Evolutionary conservation across 2,113 vertebrate species (phyloP).

Genomic region (Sebastes schlegelii): DNA sequence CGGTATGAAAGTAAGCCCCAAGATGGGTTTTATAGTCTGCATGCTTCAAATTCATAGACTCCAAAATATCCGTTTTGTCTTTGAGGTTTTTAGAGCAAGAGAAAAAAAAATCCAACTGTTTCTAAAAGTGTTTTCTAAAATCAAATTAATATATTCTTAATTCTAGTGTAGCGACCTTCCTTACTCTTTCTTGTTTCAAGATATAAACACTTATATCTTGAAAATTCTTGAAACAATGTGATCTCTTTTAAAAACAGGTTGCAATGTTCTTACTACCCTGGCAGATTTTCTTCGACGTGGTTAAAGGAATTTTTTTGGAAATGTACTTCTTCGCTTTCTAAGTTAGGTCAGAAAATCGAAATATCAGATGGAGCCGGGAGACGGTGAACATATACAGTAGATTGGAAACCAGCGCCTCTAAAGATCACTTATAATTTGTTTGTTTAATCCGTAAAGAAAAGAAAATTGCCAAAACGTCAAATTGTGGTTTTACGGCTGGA

Average conservation of each 20-base stretch:
- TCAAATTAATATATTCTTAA: neutral
- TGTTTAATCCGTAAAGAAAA: neutral
- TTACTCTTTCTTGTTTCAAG: neutral
- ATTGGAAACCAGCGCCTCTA: neutral
- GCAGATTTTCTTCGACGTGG: neutral
- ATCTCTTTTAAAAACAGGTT: neutral
- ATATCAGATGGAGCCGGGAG: neutral
- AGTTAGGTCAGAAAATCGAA: neutral
- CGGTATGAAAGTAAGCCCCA: neutral
- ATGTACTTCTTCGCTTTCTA: neutral
- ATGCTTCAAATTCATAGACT: neutral
- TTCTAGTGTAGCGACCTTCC: neutral
- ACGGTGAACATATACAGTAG: neutral
- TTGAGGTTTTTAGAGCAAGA: neutral
- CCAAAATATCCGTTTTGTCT: neutral
- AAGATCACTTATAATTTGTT: neutral
- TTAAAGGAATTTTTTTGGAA: neutral
- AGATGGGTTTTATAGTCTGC: neutral
- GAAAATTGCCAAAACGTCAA: neutral
- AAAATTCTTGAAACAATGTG: neutral
- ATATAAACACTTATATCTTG: neutral
- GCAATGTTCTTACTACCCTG: neutral
- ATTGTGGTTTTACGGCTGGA: neutral
- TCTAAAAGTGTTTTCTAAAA: neutral
- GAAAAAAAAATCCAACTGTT: neutral